Conservation (phyloP, 2,113 vertebrate species). For the Spilogale gracilis region DNA sequence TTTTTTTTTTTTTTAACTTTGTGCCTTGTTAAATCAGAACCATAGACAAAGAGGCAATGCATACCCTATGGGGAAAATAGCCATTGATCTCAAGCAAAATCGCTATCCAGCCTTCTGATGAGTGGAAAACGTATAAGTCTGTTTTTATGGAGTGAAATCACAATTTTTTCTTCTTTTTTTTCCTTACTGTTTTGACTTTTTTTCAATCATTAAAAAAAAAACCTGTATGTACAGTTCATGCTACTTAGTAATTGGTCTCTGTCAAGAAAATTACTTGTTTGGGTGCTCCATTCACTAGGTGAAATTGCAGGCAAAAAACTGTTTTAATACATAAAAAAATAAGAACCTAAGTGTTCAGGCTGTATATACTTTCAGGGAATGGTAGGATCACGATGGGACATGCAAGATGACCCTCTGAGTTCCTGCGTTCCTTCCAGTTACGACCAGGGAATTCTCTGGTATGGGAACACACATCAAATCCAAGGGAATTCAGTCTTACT, state of each 20-base stretch:
- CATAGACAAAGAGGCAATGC: neutral
- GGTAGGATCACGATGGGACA: neutral
- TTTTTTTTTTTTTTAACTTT: neutral
- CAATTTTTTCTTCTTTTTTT: neutral
- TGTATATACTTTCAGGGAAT: neutral
- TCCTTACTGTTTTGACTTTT: neutral
- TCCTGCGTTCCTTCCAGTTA: neutral
- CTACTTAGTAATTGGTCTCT: neutral
- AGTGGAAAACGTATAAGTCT: neutral
- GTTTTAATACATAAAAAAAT: neutral
- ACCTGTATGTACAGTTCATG: neutral
- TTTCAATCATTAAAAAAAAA: neutral
- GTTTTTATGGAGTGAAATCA: neutral
- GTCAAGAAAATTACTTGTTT: neutral
- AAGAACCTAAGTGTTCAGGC: neutral
- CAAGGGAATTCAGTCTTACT: neutral
- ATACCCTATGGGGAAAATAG: rapidly evolving
- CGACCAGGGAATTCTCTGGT: neutral
- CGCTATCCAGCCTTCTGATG: neutral
- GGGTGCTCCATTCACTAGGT: neutral
- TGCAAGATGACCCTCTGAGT: neutral
- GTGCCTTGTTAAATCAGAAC: neutral
- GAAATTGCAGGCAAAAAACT: neutral
- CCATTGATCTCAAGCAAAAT: neutral
- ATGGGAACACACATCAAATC: neutral